phyloP scores from a whole-genome alignment of 2,888 invertebrate species.

The Drosophila atripex region DNA sequence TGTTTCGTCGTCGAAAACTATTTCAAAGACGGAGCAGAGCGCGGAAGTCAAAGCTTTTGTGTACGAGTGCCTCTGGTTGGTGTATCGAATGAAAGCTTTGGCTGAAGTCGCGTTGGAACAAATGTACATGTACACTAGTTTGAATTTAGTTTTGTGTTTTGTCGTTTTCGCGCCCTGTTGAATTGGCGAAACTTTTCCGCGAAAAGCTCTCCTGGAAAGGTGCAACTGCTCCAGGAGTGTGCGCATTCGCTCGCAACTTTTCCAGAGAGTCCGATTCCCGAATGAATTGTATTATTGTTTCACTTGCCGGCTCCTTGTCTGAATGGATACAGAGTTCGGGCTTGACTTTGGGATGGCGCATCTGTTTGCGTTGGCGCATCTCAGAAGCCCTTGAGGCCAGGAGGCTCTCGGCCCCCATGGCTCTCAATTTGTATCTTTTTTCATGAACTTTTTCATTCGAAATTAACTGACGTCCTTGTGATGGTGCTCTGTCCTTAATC shows the following conservation, averaged over 20 bases:
- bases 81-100: conserved; percentile 3
- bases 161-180: background rate
- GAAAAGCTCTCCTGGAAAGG: conserved; percentile 29
- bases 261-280: background rate
- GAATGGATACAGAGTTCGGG: conserved; percentile 9
- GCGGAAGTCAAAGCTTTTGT: conserved; percentile 1
- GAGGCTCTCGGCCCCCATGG: background rate
- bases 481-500: too few relatives aligned
- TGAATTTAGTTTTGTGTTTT: background rate
- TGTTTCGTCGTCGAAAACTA: conserved; percentile 8
- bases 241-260: background rate
- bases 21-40: background rate
- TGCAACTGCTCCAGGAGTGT: background rate
- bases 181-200: background rate
- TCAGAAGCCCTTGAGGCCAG: background rate
- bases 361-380: conserved; percentile 21
- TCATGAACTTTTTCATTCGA: background rate
- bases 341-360: conserved; percentile 2
- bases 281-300: conserved; percentile 19
- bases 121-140: background rate
- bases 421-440: too few relatives aligned
- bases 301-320: conserved; percentile 14
- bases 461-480: background rate
- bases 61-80: conserved; percentile 7
- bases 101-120: background rate